A percentile compares a stretch with the other conserved stretches of the same genome.
Conservation (phyloP, 2,113 vertebrate species). For the Rhabdomys dilectus region DNA sequence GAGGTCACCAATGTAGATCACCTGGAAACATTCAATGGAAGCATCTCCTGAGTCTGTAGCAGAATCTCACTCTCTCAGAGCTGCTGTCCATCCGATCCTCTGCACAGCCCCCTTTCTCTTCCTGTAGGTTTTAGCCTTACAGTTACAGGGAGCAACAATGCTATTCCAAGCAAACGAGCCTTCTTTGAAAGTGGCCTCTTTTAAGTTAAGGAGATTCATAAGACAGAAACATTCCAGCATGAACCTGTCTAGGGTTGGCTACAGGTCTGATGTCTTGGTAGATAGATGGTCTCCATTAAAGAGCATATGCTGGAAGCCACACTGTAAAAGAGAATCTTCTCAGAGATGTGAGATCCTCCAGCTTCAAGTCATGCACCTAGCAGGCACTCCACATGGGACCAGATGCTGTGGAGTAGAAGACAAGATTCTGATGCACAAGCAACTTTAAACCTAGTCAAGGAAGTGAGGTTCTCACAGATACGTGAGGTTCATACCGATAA, state of each 20-base stretch:
- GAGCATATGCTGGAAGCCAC: neutral
- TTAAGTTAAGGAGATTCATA: neutral
- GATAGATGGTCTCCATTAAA: neutral
- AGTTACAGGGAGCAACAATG: neutral
- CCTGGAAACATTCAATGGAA: neutral
- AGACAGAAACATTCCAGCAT: slow-evolving; percentile 6
- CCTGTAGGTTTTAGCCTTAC: neutral
- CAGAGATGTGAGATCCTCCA: neutral
- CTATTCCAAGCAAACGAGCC: neutral
- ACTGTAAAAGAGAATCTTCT: neutral
- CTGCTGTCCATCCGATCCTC: neutral
- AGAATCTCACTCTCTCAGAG: neutral
- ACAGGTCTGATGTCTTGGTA: neutral
- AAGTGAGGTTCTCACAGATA: neutral
- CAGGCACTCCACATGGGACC: neutral
- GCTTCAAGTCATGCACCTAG: neutral
- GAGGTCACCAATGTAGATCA: neutral
- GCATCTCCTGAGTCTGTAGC: neutral
- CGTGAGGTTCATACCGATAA: neutral
- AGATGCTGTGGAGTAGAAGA: neutral
- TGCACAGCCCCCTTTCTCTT: neutral
- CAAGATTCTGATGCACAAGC: neutral
- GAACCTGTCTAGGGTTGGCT: neutral
- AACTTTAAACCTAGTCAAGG: neutral
- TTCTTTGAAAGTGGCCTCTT: neutral